Conservation (phyloP, 2,888 invertebrate genomes). For the Megalurothrips usitatus region DNA sequence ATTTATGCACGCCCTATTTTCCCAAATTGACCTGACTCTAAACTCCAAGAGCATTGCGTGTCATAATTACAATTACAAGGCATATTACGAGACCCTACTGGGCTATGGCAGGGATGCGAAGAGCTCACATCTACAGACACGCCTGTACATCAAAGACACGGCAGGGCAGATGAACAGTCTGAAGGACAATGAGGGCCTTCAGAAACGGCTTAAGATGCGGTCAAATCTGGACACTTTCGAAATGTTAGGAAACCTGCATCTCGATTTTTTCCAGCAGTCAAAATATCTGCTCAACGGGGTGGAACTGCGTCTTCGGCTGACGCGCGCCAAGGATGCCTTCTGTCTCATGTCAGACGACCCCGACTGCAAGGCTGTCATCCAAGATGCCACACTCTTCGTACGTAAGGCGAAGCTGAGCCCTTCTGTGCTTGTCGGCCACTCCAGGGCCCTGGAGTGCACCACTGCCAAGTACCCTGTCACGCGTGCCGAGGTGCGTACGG, state of each 20-base stretch:
- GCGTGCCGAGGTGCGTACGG: constrained; percentile 38
- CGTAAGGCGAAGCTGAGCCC: constrained; percentile 38
- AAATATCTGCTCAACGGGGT: constrained; percentile 39
- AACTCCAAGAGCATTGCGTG: neutral
- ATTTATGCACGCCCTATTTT: neutral
- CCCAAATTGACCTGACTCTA: neutral
- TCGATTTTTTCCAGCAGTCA: constrained; percentile 38
- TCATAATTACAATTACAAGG: constrained; percentile 28
- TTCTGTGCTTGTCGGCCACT: constrained; percentile 39
- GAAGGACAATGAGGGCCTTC: constrained; percentile 28
- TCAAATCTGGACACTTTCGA: constrained; percentile 26
- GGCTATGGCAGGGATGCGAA: constrained; percentile 38
- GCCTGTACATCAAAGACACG: constrained; percentile 36
- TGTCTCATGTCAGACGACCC: constrained; percentile 33
- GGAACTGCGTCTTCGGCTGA: constrained; percentile 36
- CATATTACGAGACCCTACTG: constrained; percentile 39
- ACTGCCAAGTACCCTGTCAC: constrained; percentile 39
- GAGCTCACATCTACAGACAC: constrained; percentile 36
- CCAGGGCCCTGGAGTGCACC: constrained; percentile 37
- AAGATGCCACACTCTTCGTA: constrained; percentile 38
- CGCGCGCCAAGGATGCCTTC: constrained; percentile 36
- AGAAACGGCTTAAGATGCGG: neutral
- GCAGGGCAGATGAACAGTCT: constrained; percentile 34
- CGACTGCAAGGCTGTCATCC: constrained; percentile 35
- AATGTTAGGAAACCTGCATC: constrained; percentile 37